Conservation (phyloP, 2,888 invertebrate genomes). For the Notodonta dromedarius region DNA sequence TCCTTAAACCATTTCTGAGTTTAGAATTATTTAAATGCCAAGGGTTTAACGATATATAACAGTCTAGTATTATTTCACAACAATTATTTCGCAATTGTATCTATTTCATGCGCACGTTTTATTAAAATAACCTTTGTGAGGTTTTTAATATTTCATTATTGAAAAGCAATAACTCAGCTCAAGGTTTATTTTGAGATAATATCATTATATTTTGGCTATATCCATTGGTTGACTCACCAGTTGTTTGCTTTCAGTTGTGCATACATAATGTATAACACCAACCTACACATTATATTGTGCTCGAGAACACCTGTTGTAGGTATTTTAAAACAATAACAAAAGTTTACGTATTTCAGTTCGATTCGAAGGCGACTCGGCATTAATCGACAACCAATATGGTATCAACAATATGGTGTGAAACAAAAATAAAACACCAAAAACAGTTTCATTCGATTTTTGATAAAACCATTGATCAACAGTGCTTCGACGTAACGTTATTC, state of each 20-base stretch:
- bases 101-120: too few species aligned
- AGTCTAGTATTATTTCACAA: too few species aligned
- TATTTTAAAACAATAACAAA: constrained; percentile 5
- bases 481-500: too few species aligned
- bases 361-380: not conserved
- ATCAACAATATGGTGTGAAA: not conserved
- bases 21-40: not conserved
- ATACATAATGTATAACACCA: constrained; percentile 5
- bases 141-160: not conserved
- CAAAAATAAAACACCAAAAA: too few species aligned
- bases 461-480: too few species aligned
- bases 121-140: too few species aligned
- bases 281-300: not conserved
- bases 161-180: not conserved
- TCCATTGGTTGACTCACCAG: constrained; percentile 8
- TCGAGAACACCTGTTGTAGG: constrained; percentile 9
- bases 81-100: too few species aligned
- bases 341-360: constrained; percentile 5
- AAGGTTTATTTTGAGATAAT: constrained; percentile 7
- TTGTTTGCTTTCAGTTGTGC: constrained; percentile 9
- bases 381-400: not conserved
- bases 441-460: too few species aligned
- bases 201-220: constrained; percentile 5
- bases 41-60: not conserved
- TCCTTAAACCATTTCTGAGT: not conserved